Conservation (phyloP, 2,113 vertebrate species). For the Poeciliopsis occidentalis region DNA sequence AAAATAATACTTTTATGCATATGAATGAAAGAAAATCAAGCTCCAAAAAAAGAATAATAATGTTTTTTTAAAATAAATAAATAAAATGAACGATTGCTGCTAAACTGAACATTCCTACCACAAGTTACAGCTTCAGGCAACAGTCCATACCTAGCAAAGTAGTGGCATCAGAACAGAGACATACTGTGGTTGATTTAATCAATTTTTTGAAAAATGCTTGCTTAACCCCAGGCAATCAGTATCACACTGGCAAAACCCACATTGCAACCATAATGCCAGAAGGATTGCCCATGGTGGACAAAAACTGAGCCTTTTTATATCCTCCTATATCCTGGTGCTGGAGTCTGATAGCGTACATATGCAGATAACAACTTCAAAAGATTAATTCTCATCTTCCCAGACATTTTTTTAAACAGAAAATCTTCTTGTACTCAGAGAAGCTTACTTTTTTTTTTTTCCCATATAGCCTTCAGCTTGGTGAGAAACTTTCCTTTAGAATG, state of each 20-base stretch:
- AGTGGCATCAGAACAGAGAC: conserved; percentile 56
- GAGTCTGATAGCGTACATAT: conserved; percentile 57
- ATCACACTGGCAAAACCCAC: conserved; percentile 67
- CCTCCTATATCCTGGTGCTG: conserved; percentile 58
- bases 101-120: conserved; percentile 40
- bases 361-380: conserved; percentile 78
- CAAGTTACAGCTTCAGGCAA: conserved; percentile 59
- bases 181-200: conserved; percentile 70
- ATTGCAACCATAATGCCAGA: conserved; percentile 64
- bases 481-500: conserved; percentile 64
- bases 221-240: conserved; percentile 59
- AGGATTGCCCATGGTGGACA: conserved; percentile 75
- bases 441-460: conserved; percentile 50
- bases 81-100: conserved; percentile 26
- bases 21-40: background rate
- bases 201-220: conserved; percentile 75
- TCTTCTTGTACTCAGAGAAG: conserved; percentile 53
- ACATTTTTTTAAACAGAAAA: conserved; percentile 63
- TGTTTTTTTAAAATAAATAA: background rate
- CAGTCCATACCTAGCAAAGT: conserved; percentile 57
- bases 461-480: conserved; percentile 70
- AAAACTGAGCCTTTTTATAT: conserved; percentile 66
- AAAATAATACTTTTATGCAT: conserved; percentile 7
- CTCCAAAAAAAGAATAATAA: conserved; percentile 27
- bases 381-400: conserved; percentile 73